These are phyloP conservation scores for Macrotis lagotis DNA, from an alignment of 2,113 vertebrate genomes.

Conservation along the genomic window DNA sequence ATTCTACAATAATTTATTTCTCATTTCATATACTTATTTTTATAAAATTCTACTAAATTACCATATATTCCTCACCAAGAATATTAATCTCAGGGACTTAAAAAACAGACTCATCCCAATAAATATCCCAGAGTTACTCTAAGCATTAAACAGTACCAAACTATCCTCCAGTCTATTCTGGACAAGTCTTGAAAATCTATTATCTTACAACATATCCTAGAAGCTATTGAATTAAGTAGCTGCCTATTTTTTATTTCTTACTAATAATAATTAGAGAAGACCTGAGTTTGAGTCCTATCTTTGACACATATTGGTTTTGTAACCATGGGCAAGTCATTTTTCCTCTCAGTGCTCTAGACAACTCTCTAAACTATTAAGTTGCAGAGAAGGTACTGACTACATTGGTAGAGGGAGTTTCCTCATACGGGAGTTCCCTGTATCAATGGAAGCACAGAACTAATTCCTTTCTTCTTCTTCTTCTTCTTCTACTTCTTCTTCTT, in stretches of 20 bases:
- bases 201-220: not conserved
- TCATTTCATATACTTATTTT: not conserved
- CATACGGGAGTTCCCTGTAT: not conserved
- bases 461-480: too few relatives aligned
- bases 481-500: too few relatives aligned
- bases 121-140: not conserved
- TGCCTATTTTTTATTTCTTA: not conserved
- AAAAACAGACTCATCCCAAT: not conserved
- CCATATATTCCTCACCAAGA: not conserved
- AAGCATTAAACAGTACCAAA: not conserved
- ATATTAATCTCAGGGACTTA: not conserved
- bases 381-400: not conserved
- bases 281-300: not conserved
- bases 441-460: not conserved
- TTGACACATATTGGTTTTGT: not conserved
- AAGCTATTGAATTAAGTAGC: not conserved
- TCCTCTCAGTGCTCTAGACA: not conserved
- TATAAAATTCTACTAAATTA: not conserved
- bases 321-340: not conserved
- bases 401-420: not conserved
- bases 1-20: not conserved
- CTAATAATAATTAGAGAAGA: not conserved
- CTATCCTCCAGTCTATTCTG: not conserved
- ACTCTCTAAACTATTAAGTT: not conserved
- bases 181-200: not conserved